phyloP scores from a whole-genome alignment of 2,113 vertebrate species.

The Ramphastos sulfuratus region DNA sequence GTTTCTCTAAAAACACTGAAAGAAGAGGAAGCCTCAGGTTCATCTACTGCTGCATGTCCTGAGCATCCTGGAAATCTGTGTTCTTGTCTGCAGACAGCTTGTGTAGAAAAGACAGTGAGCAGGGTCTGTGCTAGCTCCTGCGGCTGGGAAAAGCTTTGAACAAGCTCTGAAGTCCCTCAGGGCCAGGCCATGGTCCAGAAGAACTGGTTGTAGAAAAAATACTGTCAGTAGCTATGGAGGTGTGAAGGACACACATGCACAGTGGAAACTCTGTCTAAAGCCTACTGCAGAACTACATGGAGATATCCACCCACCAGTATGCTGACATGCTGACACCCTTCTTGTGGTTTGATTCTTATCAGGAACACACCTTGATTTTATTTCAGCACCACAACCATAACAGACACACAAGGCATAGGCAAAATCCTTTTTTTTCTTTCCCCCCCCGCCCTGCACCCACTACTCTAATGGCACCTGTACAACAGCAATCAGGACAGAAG shows the following conservation, averaged over 20 bases:
- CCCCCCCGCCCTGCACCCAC: background rate
- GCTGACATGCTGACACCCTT: background rate
- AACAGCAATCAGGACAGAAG: constrained; percentile 15
- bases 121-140: background rate
- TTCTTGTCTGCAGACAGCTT: background rate
- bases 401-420: background rate
- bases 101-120: background rate
- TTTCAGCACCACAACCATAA: constrained; percentile 16
- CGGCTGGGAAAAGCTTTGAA: background rate
- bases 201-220: background rate
- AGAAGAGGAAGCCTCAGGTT: background rate
- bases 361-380: background rate
- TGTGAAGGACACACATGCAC: background rate
- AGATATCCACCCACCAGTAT: background rate
- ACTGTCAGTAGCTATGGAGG: background rate
- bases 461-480: constrained; percentile 23
- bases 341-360: background rate
- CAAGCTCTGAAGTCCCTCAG: background rate
- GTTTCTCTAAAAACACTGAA: background rate
- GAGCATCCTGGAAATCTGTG: background rate
- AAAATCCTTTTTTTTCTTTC: background rate
- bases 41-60: background rate
- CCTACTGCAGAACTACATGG: background rate
- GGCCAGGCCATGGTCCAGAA: background rate
- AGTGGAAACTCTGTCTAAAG: background rate